Percentiles rank a stretch among this genome's conserved stretches.
Evolutionary conservation across 2,888 invertebrate genomes (phyloP).

Genomic region (Drosophila parthenogenetica): DNA sequence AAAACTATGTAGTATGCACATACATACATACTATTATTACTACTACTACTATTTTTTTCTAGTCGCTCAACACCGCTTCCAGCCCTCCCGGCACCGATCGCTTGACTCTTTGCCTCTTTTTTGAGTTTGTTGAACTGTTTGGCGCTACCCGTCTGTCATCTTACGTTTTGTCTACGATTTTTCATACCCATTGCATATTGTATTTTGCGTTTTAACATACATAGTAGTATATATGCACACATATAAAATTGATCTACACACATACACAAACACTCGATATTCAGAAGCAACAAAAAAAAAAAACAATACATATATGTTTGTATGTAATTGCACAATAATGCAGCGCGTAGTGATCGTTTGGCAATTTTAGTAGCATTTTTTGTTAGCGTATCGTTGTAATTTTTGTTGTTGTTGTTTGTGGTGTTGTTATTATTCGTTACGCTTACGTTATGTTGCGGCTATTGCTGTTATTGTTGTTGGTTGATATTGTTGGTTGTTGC

Average conservation of each 20-base stretch:
- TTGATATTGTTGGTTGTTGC: slow-evolving; percentile 37
- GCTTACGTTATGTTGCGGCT: slow-evolving; percentile 59
- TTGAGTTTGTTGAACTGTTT: slow-evolving; percentile 71
- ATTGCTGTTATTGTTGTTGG: slow-evolving; percentile 48
- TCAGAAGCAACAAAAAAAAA: slow-evolving; percentile 52
- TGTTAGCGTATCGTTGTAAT: slow-evolving; percentile 24
- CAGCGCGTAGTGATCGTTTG: slow-evolving; percentile 68
- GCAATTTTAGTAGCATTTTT: slow-evolving; percentile 52
- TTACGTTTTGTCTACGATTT: slow-evolving; percentile 35
- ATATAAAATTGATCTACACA: slow-evolving; percentile 42
- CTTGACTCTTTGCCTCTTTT: slow-evolving; percentile 36
- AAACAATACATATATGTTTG: slow-evolving; percentile 42
- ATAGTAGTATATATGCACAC: slow-evolving; percentile 29
- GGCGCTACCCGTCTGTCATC: slow-evolving; percentile 19
- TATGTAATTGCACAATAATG: slow-evolving; percentile 77
- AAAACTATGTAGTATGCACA: slow-evolving; percentile 16
- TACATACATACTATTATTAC: slow-evolving; percentile 28
- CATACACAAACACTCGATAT: slow-evolving; percentile 19
- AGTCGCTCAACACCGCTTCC: slow-evolving; percentile 18
- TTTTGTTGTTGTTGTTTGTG: slow-evolving; percentile 7
- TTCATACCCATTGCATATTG: slow-evolving; percentile 61
- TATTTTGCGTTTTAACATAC: slow-evolving; percentile 59
- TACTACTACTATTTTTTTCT: slow-evolving; percentile 32
- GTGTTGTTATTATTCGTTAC: slow-evolving; percentile 41
- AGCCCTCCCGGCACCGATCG: slow-evolving; percentile 36